Conservation (phyloP, 2,888 invertebrate species). For the Tipula lateralis region DNA sequence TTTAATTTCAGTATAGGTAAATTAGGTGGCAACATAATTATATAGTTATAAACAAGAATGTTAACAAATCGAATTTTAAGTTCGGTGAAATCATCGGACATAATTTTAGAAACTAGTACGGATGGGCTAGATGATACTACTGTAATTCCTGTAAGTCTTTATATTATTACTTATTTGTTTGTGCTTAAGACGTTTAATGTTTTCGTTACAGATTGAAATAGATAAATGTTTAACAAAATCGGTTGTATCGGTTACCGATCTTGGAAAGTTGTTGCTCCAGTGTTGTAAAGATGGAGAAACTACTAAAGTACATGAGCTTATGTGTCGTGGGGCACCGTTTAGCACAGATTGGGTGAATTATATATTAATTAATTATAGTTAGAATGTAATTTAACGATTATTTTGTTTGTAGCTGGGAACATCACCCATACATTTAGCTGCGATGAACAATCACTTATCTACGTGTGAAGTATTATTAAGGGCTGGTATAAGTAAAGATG, state of each 20-base stretch:
- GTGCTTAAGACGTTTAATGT: not conserved
- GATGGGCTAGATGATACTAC: conserved; percentile 20
- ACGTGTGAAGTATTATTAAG: conserved; percentile 76
- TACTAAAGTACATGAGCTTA: conserved; percentile 66
- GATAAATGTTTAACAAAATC: not conserved
- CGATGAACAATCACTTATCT: conserved; percentile 71
- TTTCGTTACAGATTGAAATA: not conserved
- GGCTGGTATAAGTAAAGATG: conserved; percentile 83
- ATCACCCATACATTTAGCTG: conserved; percentile 82
- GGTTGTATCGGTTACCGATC: conserved; percentile 35
- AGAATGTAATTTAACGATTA: not conserved
- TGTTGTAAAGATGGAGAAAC: conserved; percentile 76
- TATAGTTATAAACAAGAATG: not conserved
- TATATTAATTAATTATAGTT: not conserved
- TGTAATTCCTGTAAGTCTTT: conserved; percentile 26
- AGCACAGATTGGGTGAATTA: conserved; percentile 79
- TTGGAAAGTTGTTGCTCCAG: conserved; percentile 77
- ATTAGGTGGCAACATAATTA: not conserved
- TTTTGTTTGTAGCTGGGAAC: conserved; percentile 68
- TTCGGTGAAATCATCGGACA: conserved; percentile 25
- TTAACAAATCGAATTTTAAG: conserved; percentile 27
- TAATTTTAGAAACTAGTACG: conserved; percentile 6
- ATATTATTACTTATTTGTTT: not conserved
- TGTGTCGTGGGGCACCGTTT: conserved; percentile 85
- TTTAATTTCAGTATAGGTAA: not conserved